Conservation (phyloP, 2,113 vertebrate genomes). For the Corythoichthys intestinalis region DNA sequence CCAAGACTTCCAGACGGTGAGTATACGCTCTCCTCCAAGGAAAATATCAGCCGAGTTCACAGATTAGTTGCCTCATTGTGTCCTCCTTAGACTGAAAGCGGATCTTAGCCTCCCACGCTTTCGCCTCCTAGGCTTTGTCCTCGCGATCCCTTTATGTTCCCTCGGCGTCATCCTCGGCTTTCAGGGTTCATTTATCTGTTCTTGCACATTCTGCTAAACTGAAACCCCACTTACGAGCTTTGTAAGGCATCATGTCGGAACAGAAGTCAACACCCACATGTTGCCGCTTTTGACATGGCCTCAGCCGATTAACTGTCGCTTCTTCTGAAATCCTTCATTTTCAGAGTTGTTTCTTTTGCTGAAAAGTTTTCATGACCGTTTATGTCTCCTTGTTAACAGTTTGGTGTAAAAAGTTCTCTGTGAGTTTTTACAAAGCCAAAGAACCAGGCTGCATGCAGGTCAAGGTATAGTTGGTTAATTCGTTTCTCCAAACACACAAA, state of each 20-base stretch:
- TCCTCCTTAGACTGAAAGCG: constrained; percentile 20
- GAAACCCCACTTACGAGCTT: not conserved
- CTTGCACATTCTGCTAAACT: not conserved
- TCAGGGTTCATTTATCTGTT: not conserved
- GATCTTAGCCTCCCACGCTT: constrained; percentile 39
- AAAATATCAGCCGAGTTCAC: constrained; percentile 29
- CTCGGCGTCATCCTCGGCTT: constrained; percentile 23
- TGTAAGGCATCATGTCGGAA: not conserved
- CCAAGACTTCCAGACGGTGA: constrained; percentile 95
- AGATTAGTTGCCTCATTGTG: constrained; percentile 11
- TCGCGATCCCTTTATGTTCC: constrained; percentile 14
- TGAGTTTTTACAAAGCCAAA: not conserved
- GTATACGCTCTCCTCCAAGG: constrained; percentile 54
- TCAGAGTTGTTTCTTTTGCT: not conserved
- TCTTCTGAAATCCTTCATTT: not conserved
- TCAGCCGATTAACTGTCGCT: constrained; percentile 1
- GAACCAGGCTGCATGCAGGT: too few species aligned
- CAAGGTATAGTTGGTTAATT: too few species aligned
- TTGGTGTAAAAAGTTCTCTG: not conserved
- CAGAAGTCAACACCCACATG: constrained; percentile 29
- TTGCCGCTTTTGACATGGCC: constrained; percentile 17
- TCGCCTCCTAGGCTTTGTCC: not conserved
- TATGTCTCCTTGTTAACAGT: not conserved
- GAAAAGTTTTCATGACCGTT: constrained; percentile 12
- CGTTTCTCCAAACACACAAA: too few species aligned